phyloP scores from a whole-genome alignment of 2,888 invertebrate genomes.

The Drosophila limbata region DNA sequence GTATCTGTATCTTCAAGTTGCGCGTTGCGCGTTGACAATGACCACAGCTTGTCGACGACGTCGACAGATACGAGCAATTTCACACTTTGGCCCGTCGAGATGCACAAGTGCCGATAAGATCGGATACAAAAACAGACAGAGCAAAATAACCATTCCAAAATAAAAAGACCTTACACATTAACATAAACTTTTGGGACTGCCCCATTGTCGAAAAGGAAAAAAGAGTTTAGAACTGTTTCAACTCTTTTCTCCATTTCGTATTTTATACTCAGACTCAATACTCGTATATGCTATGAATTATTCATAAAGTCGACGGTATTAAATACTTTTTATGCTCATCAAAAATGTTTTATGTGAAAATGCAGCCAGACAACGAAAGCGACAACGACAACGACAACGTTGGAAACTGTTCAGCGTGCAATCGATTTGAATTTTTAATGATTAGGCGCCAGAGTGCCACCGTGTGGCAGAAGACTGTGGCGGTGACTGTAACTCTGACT shows the following conservation, averaged over 20 bases:
- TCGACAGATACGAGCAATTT: conserved; percentile 82
- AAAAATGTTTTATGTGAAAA: conserved; percentile 77
- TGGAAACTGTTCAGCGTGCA: conserved; percentile 48
- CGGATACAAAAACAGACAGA: conserved; percentile 11
- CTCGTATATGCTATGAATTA: conserved; percentile 70
- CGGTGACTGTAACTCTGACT: background rate
- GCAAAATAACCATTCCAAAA: background rate
- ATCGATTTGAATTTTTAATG: conserved; percentile 83
- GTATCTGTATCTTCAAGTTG: conserved; percentile 35
- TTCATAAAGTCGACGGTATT: conserved; percentile 73
- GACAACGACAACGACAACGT: conserved; percentile 4
- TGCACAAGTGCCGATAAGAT: conserved; percentile 68
- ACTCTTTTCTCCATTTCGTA: conserved; percentile 25
- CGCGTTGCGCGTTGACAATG: conserved; percentile 72
- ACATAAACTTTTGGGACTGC: conserved; percentile 70
- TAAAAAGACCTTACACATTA: conserved; percentile 45
- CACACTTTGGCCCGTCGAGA: conserved; percentile 68
- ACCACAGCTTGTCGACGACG: conserved; percentile 76
- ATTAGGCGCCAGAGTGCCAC: conserved; percentile 81
- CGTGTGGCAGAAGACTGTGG: conserved; percentile 29
- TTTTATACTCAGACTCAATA: conserved; percentile 4
- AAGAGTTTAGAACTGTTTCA: conserved; percentile 17
- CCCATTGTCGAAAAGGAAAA: conserved; percentile 13
- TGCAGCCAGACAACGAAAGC: conserved; percentile 41
- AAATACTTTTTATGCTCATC: conserved; percentile 76